These are phyloP conservation scores for Bujurquina vittata DNA, from an alignment of 2,113 vertebrate genomes.

Conservation along the genomic window DNA sequence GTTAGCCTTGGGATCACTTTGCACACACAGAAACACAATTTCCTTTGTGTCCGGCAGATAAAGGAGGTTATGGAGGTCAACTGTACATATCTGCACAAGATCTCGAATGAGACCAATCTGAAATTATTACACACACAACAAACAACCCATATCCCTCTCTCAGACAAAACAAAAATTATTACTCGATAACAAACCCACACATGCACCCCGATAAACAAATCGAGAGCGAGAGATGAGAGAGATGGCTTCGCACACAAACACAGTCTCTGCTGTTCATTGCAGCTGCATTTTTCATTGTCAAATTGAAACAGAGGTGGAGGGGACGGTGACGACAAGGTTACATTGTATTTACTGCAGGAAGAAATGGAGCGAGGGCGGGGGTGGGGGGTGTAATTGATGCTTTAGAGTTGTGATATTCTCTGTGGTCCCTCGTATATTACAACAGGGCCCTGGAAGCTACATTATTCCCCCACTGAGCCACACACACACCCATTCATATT, in stretches of 20 bases:
- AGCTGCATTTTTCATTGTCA: conserved; percentile 57
- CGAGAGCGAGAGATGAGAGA: conserved; percentile 20
- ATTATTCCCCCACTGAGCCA: conserved; percentile 51
- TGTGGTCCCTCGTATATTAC: conserved; percentile 69
- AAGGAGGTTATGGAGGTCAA: neutral
- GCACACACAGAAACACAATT: neutral
- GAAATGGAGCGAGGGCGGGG: neutral
- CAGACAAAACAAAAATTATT: conserved; percentile 18
- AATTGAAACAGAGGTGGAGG: conserved; percentile 50
- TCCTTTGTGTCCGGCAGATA: conserved; percentile 4
- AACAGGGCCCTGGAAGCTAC: conserved; percentile 66
- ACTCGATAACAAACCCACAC: conserved; percentile 5
- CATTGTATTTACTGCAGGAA: conserved; percentile 61
- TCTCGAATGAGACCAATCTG: conserved; percentile 5
- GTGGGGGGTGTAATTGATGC: conserved; percentile 61
- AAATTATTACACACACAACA: conserved; percentile 22
- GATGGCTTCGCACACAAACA: conserved; percentile 19
- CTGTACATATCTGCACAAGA: conserved; percentile 15
- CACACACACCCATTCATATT: conserved; percentile 52
- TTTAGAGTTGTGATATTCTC: conserved; percentile 70
- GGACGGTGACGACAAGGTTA: conserved; percentile 63
- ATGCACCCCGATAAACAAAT: conserved; percentile 13
- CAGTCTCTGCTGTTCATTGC: conserved; percentile 31
- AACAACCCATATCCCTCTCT: neutral
- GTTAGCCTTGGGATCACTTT: neutral